These are phyloP conservation scores for Arizona elegans DNA, from an alignment of 2,113 vertebrate species.

Conservation along the genomic window DNA sequence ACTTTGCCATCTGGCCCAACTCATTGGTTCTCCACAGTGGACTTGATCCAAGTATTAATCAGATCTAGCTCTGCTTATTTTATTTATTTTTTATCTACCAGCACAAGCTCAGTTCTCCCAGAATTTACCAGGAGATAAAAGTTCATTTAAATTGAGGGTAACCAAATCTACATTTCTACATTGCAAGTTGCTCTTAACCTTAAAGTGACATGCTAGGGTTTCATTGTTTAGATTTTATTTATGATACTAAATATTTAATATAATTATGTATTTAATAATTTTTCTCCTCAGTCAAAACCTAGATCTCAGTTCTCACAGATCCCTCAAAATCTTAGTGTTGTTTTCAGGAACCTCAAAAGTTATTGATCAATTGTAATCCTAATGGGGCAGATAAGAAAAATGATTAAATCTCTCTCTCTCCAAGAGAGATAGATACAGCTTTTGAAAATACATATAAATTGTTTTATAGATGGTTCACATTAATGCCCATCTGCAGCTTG, in stretches of 20 bases:
- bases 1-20: background rate
- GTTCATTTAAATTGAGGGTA: background rate
- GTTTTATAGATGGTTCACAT: constrained; percentile 56
- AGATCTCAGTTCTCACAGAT: background rate
- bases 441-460: constrained; percentile 49
- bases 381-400: background rate
- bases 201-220: background rate
- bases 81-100: background rate
- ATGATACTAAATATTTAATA: background rate
- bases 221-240: background rate
- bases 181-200: background rate
- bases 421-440: constrained; percentile 48
- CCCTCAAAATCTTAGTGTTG: background rate
- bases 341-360: background rate
- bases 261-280: background rate
- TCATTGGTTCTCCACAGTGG: background rate
- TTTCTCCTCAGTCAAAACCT: background rate
- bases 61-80: background rate
- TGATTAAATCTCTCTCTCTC: background rate
- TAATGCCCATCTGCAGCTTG: constrained; percentile 53
- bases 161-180: background rate
- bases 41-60: background rate
- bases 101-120: background rate
- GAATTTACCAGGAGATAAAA: background rate
- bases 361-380: background rate